Percentiles rank a stretch among this genome's conserved stretches.
Evolutionary conservation across 2,113 vertebrate genomes (phyloP).

Genomic region (Fukomys damarensis): DNA sequence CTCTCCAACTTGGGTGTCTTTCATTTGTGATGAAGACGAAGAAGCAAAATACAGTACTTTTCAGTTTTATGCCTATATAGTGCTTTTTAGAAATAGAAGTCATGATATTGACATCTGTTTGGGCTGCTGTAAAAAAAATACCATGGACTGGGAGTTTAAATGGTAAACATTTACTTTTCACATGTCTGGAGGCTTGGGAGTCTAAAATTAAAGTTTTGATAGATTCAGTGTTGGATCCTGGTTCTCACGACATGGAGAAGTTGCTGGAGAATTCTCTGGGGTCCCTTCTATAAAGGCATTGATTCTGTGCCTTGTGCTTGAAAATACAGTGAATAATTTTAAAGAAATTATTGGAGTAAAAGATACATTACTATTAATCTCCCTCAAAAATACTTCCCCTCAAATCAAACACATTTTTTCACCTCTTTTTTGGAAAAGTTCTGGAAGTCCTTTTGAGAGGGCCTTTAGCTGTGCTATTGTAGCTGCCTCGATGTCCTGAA

Average conservation of each 20-base stretch:
- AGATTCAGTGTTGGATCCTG: background rate
- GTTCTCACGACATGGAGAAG: background rate
- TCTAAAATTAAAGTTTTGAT: background rate
- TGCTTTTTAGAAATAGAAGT: background rate
- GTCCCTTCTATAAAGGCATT: background rate
- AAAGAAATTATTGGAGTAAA: too few relatives aligned
- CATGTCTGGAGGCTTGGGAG: background rate
- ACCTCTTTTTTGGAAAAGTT: background rate
- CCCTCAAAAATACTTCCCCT: background rate
- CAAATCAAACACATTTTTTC: background rate
- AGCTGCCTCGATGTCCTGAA: background rate
- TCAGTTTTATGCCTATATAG: background rate
- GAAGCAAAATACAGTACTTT: background rate
- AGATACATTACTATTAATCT: background rate
- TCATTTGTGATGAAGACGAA: background rate
- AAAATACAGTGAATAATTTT: background rate
- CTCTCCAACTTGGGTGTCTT: background rate
- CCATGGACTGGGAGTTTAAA: background rate
- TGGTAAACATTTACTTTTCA: background rate
- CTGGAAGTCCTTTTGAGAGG: background rate
- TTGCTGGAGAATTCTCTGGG: background rate
- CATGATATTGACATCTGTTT: background rate
- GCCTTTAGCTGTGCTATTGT: background rate
- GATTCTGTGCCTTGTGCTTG: background rate
- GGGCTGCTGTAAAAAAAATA: background rate